These are phyloP conservation scores for Psilanteris sp. DNA, from an alignment of 1,140 invertebrate genomes.

Conservation along the genomic window DNA sequence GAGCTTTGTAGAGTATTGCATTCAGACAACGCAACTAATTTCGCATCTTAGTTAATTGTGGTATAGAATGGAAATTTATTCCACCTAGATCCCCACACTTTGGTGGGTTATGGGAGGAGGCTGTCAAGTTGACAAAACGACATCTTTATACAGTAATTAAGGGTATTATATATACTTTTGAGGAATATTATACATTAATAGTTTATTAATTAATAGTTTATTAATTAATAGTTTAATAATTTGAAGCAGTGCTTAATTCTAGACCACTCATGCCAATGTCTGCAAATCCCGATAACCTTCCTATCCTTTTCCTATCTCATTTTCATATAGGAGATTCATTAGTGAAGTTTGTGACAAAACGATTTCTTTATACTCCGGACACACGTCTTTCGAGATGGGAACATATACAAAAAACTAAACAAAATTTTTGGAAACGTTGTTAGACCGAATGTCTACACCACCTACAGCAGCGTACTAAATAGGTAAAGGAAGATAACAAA, in stretches of 20 bases:
- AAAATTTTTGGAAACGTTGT: background rate
- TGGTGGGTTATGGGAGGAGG: background rate
- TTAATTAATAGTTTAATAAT: too few relatives aligned
- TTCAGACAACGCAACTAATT: conserved; percentile 1
- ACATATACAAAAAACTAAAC: too few relatives aligned
- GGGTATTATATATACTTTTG: background rate
- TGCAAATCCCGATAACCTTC: background rate
- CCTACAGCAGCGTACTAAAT: background rate
- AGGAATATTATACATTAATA: background rate
- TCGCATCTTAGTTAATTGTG: too few relatives aligned
- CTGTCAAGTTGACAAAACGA: background rate
- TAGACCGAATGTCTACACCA: background rate
- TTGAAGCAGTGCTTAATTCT: background rate
- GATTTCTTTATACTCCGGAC: too few relatives aligned
- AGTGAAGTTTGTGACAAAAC: too few relatives aligned
- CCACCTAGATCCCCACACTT: background rate
- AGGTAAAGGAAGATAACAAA: background rate
- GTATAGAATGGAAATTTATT: background rate
- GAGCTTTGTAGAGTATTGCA: background rate
- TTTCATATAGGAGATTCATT: background rate
- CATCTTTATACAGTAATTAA: background rate
- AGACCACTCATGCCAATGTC: background rate
- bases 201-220: too few relatives aligned
- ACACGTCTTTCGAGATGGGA: too few relatives aligned
- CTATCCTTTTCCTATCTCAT: background rate